Evolutionary conservation across 2,888 invertebrate genomes (phyloP), one percentile per base, ranked within the genome.

Genomic region (Drosophila lutescens): DNA sequence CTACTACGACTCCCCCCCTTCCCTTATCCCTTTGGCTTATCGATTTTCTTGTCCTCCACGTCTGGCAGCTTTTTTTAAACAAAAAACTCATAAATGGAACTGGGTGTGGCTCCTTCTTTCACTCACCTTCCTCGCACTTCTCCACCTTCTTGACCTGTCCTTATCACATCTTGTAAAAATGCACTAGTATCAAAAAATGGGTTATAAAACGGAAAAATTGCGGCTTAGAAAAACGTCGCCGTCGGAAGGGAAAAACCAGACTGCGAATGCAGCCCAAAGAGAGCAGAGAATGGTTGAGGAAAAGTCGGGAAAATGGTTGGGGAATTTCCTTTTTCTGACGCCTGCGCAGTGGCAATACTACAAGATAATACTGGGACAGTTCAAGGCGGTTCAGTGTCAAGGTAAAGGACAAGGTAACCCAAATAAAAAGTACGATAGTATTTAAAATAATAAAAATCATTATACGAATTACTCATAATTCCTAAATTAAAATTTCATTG

Each of bases 361-460:
- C 15, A 5, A 7, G 4, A 26, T 41, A 70, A 81, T 74, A 74
- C 58, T 4, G 71, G 71, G 70, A 60, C 68, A 69, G 74, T 76
- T 77, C 75, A 71, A 65, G 55, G 57, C 71, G 54, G 71, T 79
- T 86, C 84, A 89, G 66, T 86, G 84, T 77, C 86, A 89, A 89
- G 86, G 89, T 80, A 79, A 58, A 67, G 65, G 55, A 62, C 62
- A 30, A 30, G 41, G 47, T 12, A 36, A 34, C n/a, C 10, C 9
- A 41, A 15, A 50, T 12, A 0, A 12, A 36, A 12, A 13, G 10
- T 8, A 2, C 34, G 34, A 2, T 9, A 2, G 8, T 36, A 30
- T 1, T 4, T 30, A 8, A 30, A 30, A 30, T 2, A 30, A 30
- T 8, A 30, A 30, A 30, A 30, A 30, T 0, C 26, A 4, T 26